These are phyloP conservation scores for Rachycentron canadum DNA, from an alignment of 2,797 vertebrate species.

Conservation along the genomic window DNA sequence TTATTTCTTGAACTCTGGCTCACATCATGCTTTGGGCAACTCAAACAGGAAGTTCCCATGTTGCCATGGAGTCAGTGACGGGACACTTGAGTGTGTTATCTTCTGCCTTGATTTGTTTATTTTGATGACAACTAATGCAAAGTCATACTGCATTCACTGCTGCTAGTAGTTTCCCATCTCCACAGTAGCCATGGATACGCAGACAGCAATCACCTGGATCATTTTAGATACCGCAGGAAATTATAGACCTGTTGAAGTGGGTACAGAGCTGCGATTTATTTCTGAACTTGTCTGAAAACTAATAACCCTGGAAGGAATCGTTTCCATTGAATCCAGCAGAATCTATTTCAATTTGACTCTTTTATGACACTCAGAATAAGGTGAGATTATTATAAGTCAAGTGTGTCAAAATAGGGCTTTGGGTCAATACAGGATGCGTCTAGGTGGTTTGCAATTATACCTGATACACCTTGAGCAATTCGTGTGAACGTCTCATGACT, in stretches of 20 bases:
- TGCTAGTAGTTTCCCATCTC: no score
- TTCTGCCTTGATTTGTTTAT: background rate
- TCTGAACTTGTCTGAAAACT: background rate
- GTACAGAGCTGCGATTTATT: background rate
- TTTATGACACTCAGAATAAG: background rate
- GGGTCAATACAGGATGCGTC: background rate
- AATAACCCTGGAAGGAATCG: background rate
- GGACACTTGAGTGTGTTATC: no score
- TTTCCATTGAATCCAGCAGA: background rate
- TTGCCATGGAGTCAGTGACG: background rate
- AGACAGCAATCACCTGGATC: background rate
- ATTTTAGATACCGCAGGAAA: background rate
- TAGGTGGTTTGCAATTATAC: background rate
- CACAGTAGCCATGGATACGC: background rate
- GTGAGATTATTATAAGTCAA: background rate
- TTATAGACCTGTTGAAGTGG: background rate
- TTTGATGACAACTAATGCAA: background rate
- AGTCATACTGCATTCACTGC: background rate
- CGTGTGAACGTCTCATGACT: background rate
- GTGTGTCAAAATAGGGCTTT: background rate
- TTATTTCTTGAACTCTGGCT: no score
- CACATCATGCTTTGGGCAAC: background rate
- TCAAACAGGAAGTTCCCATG: no score
- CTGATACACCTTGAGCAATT: background rate
- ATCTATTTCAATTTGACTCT: background rate